Base-by-base conservation (phyloP, 2,797 vertebrate genomes). In the Sebastiscus albofasciatus region DNA sequence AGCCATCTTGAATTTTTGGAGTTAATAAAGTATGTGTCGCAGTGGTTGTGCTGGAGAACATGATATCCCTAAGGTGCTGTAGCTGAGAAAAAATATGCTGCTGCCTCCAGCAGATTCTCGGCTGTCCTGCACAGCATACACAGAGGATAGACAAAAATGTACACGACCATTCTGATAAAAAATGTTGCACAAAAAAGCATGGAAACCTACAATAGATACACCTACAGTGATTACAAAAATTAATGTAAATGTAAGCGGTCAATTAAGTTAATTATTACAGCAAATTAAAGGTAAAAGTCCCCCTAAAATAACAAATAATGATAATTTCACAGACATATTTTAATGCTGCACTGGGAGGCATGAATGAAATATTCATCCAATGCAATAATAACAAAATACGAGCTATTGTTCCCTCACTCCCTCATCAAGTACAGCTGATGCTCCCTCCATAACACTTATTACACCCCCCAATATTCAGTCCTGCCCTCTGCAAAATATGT, bases 11-110 rank as follows among this genome's bases (percentile, higher is more conserved):
- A 72, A 65, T 83, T 91, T 88, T 74, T 82, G 59, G 79, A 87
- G 81, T 90, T 91, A 90, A 91, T 93, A 89, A 89, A 90, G 82
- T 87, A 80, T 89, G 89, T 79, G 72, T 65, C 18, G 52, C 69
- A 80, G 66, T 79, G 75, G 76, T 79, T 88, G 72, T 84, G 80
- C 67, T 66, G 64, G 73, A 82, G 80, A 84, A 89, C 80, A 78
- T 77, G 69, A 66, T 76, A 82, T 89, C 81, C 87, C 92, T 34
- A 13, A 79, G 85, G 87, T 82, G 81, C 52, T 76, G 70, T 82
- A 64, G 74, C 73, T 74, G 73, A 34, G 70, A 49, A 65, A 77
- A 76, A 85, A 89, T 75, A 65, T 61, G 62, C 64, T 67, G 67
- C 72, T 70, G 74, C 86, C 85, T 91, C 64, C 64, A 88, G 88